Evolutionary conservation across 2,113 vertebrate genomes (phyloP), one percentile per base, ranked within the genome.

Genomic region (Macquaria australasica): DNA sequence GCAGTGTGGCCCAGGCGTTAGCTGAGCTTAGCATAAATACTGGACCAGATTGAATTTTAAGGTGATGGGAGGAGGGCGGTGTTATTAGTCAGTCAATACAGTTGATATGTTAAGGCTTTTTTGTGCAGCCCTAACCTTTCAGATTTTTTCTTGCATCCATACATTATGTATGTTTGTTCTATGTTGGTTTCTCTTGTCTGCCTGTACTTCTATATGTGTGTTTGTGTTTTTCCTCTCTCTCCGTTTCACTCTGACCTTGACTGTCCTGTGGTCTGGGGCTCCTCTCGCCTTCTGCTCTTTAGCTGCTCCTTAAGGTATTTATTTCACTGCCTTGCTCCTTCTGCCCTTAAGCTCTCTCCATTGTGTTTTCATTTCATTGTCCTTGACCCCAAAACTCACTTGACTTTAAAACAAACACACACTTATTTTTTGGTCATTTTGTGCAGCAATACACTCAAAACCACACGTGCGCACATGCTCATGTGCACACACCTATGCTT

Each of bases 241-340:
- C 45, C 51, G 3, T 87, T 73, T 93, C 84, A 31, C 87, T 90
- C 63, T 93, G 87, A 88, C 86, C 87, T 90, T 87, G 73, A 82
- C 85, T 92, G 71, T 94, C 90, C 89, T 89, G 91, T 92, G 92
- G 89, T 77, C 80, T 83, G 90, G 64, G 86, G 85, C 81, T 87
- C 87, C 86, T 91, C 84, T 91, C 90, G 90, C 79, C 87, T 92
- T 89, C 76, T 94, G 73, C 89, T 94, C 85, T 95, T 93, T 96
- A 96, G 95, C 95, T 96, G 59, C 95, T 95, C 60, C 92, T 96
- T 15, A 96, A 96, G 95, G 95, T 96, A 96, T 93, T 94, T 94
- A 88, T 84, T 76, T 81, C 73, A 39, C 78, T 39, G 31, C 67
- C 69, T 78, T 59, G 25, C 64, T 75, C 79, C 11, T 51, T n/a